Base-by-base conservation (phyloP, 2,113 vertebrate species). In the Callionymus lyra region DNA sequence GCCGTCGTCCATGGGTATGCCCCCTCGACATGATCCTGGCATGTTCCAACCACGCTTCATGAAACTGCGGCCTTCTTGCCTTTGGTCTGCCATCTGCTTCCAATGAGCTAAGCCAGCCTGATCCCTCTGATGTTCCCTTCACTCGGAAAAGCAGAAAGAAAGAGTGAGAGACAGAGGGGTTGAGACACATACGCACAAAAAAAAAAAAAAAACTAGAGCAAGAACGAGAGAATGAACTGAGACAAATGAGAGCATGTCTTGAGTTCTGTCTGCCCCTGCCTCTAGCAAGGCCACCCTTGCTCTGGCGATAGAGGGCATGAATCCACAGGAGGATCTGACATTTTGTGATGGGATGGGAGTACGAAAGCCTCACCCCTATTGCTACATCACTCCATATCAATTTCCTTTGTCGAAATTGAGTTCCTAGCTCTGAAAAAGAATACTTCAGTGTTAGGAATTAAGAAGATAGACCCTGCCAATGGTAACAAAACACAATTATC, bases 51-150 rank as follows among this genome's bases (percentile, higher is more conserved):
- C 76, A 54, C 51, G 68, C 74, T 70, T 82, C 77, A 79, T 84
- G 68, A 80, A 84, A 80, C 64, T 69, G 79, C 78, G 80, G 82
- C 81, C 81, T 82, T 65, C 64, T 81, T 82, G 68, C 59, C 82
- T 78, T 72, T 59, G 70, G 72, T 75, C 68, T 66, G 79, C 68
- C 71, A 79, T 75, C 70, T 84, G 72, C 76, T 85, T 78, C 67
- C 71, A 82, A 80, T 82, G 77, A 76, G 50, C 72, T 67, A 74
- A 80, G 79, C 75, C 75, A 77, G 70, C 63, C 80, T 80, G 79
- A 76, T 76, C 77, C 75, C 71, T 79, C 75, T 73, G 74, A 82
- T 77, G 79, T 77, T 72, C 70, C 47, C 74, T 75, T 63, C 59
- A 65, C 71, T 63, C 74, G 57, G 55, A 61, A 69, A 68, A 56